Evolutionary conservation across 2,113 vertebrate species (phyloP).

Genomic region (Ivindomyrus marchei): DNA sequence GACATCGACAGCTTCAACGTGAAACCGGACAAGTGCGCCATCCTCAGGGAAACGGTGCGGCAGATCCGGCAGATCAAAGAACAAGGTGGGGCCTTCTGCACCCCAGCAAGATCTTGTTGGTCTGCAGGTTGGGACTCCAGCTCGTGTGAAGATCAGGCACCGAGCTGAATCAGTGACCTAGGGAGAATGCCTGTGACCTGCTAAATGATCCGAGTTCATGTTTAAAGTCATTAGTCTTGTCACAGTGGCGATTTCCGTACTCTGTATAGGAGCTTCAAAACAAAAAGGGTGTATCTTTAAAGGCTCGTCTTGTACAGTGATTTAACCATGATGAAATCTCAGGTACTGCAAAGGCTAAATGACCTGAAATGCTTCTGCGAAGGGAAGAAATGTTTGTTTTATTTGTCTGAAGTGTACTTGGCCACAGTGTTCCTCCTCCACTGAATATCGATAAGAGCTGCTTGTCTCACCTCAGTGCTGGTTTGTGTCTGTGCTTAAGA

Average conservation of each 20-base stretch:
- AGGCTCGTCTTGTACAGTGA: not conserved
- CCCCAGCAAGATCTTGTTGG: not conserved
- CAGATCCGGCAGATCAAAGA: slow-evolving; percentile 99
- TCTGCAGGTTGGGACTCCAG: not conserved
- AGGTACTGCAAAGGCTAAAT: not conserved
- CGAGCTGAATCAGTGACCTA: not conserved
- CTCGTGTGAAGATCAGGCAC: not conserved
- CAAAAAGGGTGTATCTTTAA: not conserved
- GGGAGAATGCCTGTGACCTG: not conserved
- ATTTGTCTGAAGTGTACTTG: not conserved
- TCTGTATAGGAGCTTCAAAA: not conserved
- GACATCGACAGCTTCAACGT: slow-evolving; percentile 99
- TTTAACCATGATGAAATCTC: not conserved
- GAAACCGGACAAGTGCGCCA: slow-evolving; percentile 98
- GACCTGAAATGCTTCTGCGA: not conserved
- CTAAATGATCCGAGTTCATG: not conserved
- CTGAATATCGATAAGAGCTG: not conserved
- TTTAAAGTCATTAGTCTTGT: not conserved
- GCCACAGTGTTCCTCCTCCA: not conserved
- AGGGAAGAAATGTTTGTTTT: not conserved
- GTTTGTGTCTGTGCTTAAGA: not conserved
- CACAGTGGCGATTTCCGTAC: not conserved
- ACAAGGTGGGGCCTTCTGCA: slow-evolving; percentile 70
- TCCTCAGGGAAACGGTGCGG: slow-evolving; percentile 96
- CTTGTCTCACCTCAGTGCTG: not conserved